Base-by-base conservation (phyloP, 2,797 vertebrate genomes). In the Halcyon chelicuti region DNA sequence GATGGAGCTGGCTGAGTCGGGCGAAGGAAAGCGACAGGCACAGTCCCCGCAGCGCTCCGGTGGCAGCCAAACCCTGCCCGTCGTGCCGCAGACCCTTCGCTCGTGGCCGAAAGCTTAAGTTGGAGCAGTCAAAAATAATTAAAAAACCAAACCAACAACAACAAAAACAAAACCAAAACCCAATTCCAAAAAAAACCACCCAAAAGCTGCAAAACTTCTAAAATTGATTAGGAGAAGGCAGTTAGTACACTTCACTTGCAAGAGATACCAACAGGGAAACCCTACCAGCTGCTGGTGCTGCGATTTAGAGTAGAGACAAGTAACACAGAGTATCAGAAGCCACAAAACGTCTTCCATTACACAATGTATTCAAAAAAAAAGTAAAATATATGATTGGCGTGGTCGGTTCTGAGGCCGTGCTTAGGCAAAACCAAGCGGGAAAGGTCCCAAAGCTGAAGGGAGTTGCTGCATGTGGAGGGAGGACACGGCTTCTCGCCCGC, bases 351-450 rank as follows among this genome's bases (percentile, higher is more conserved):
- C 90, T 94, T 55, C 87, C 58, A 21, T 68, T 85, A 96, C 72
- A 91, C 61, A 77, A 63, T 86, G 88, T 57, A 79, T 87, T 71
- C 33, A 75, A 81, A 63, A 31, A 57, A 62, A 17, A 12, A 62
- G 97, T 97, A 66, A 98, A 98, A 98, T 98, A 98, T 96, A 98
- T 97, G 98, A 98, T 98, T 97, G 98, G 98, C 82, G 75, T n/a
- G 66, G 81, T 93, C 92, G 93, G 83, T 60, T 95, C 97, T 91
- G 96, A 93, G 93, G 94, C 93, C 9, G 31, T 57, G 70, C 57
- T 68, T 25, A 33, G 68, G 61, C 6, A 3, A 44, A 70, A 70
- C 9, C 26, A 57, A 51, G 61, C 1, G 25, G 15, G 13, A 77
- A 66, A 18, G 33, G 40, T 92, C 86, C 80, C 47, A 35, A 39